Base-by-base conservation (phyloP, 30 jellyfish, hydroid and myxozoan species). In the Phacellophora camtschatica region DNA sequence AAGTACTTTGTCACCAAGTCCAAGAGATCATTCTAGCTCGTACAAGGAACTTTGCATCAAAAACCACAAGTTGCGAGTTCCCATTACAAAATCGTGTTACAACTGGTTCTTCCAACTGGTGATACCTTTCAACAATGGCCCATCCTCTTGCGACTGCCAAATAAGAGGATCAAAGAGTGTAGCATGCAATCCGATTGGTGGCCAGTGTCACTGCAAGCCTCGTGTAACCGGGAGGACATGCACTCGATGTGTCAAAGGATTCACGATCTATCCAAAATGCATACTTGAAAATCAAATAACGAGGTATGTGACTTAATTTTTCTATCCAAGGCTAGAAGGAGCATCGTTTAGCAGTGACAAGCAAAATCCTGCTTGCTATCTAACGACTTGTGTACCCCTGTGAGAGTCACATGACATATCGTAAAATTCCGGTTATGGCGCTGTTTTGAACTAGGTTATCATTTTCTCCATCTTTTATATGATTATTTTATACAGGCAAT, bases 191-290 rank as follows among this genome's bases (percentile, higher is more conserved):
- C 74, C 55, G 71, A 73, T 78, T 30, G 96, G 96, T 10, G 98
- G 98, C 28, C 95, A 84, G 49, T 92, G 98, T 65, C 71, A 37
- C 19, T 92, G 98, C 85, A 78, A 77, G 54, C 36, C 46, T 18
- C 76, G 79, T 51, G 88, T 85, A n/a, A 84, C 74, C 66, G 98
- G 98, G 3, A 63, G 95, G 34, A 85, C 72, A 20, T 92, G 98
- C 51, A 39, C 79, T 34, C 68, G 67, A 42, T 92, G 98, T 29
- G 66, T 53, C 37, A 27, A 75, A 15, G 97, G 97, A 8, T 87
- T 41, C 65, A 76, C 65, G 32, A 79, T 88, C 15, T 86, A 77
- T 61, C 98, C 98, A 18, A 20, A 51, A 24, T 92, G 98, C 58
- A 64, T 35, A 37, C 49, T 80, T 51, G 67, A 36, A 81, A 12